Evolutionary conservation across 2,888 invertebrate species (phyloP).

Genomic region (Galerucella calmariensis): DNA sequence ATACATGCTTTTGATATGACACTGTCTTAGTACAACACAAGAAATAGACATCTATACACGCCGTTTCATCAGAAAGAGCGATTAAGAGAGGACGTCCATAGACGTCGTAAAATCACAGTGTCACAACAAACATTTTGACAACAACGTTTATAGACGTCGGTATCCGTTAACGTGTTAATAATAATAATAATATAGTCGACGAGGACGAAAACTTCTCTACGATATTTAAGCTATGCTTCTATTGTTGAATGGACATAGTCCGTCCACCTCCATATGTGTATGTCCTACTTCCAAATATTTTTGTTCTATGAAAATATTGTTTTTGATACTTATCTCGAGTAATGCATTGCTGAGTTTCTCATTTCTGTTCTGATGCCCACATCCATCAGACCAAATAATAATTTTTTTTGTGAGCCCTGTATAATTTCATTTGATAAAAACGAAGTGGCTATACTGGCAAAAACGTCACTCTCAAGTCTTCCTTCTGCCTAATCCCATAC

Average conservation of each 20-base stretch:
- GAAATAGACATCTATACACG: no score
- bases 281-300: no score
- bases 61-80: no score
- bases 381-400: neutral
- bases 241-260: no score
- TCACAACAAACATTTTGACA: no score
- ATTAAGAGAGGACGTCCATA: no score
- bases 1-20: no score
- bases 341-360: neutral
- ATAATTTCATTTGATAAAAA: neutral
- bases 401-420: neutral
- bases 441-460: neutral
- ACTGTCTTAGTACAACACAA: no score
- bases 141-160: no score
- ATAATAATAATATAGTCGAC: neutral
- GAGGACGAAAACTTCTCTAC: neutral
- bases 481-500: neutral
- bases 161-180: neutral
- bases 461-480: neutral
- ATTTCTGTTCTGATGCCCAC: slow-evolving; percentile 6
- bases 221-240: neutral
- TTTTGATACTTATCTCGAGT: neutral
- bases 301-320: neutral
- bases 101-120: no score
- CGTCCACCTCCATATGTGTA: no score